Evolutionary conservation across 2,888 invertebrate genomes (phyloP), one percentile per base, ranked within the genome.

Genomic region (Eutolmus rufibarbis): DNA sequence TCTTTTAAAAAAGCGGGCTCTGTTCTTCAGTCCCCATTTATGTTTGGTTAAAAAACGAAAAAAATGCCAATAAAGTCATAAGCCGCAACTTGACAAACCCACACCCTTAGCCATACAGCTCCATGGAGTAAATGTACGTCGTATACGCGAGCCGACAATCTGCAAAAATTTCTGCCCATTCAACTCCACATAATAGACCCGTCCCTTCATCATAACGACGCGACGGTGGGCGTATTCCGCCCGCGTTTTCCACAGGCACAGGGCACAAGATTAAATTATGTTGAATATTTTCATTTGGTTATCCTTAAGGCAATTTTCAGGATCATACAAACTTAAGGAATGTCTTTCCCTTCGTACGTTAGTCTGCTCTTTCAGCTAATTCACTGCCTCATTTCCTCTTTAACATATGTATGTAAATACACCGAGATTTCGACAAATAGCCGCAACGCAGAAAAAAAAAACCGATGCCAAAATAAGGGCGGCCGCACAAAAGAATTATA

Each of bases 211-310:
- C 12, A 4, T n/a, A n/a, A n/a, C n/a, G n/a, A 16, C 7, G 51
- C 46, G 51, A 51, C 51, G 5, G 40, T 40, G 40, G 40, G 40
- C 40, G 12, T 40, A 51, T 51, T n/a, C 14, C 46, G 2, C 4
- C 46, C 46, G 16, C 16, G 46, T 14, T 51, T 40, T 40, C 46
- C 46, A n/a, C 51, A 51, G 51, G 51, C 2, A 51, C 16, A 57
- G 66, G 37, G 34, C 19, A 77, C 77, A 77, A 77, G 77, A 77
- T 77, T 77, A 77, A 40, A 77, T 77, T 77, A 77, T 77, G 77
- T 77, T 77, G 77, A 77, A 34, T 77, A 77, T 77, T 77, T 77
- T 66, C 19, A 66, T 66, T 66, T 66, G 40, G 37, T 77, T 28
- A 37, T 77, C 37, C 77, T 77, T 77, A 9, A 77, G 77, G 77